Conservation (phyloP, 2,888 invertebrate genomes). For the Spilarctia lutea region DNA sequence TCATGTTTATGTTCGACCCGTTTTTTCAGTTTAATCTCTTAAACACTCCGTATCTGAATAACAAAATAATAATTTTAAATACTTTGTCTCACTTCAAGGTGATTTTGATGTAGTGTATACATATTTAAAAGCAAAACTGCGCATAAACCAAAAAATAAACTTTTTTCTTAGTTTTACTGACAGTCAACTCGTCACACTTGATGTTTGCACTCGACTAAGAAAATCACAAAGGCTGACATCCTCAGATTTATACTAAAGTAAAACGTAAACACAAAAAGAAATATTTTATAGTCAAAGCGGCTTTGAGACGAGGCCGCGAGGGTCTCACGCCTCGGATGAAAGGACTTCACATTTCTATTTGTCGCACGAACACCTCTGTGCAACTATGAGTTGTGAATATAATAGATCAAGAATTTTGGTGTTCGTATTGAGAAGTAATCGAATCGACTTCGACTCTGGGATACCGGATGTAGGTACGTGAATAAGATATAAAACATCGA, state of each 20-base stretch:
- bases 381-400: constrained; percentile 41
- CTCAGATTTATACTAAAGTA: constrained; percentile 55
- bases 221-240: constrained; percentile 58
- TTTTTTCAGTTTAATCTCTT: neutral
- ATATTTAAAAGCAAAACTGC: neutral
- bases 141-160: constrained; percentile 14
- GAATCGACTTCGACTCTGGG: constrained; percentile 40
- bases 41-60: neutral
- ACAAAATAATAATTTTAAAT: neutral
- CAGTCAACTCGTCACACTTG: constrained; percentile 45
- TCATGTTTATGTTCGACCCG: neutral
- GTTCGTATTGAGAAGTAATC: constrained; percentile 42
- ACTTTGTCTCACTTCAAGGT: neutral
- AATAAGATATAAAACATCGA: constrained; percentile 53
- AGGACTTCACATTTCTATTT: constrained; percentile 61
- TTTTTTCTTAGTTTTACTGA: constrained; percentile 29
- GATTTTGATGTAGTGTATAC: neutral
- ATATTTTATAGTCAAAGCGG: constrained; percentile 65
- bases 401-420: constrained; percentile 37
- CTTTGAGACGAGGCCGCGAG: constrained; percentile 50
- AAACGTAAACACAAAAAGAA: constrained; percentile 63
- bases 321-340: constrained; percentile 53
- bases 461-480: constrained; percentile 33
- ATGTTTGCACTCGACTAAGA: constrained; percentile 48
- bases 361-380: constrained; percentile 51